Conservation (phyloP, 2,888 invertebrate genomes). For the Aporophyla nigra region DNA sequence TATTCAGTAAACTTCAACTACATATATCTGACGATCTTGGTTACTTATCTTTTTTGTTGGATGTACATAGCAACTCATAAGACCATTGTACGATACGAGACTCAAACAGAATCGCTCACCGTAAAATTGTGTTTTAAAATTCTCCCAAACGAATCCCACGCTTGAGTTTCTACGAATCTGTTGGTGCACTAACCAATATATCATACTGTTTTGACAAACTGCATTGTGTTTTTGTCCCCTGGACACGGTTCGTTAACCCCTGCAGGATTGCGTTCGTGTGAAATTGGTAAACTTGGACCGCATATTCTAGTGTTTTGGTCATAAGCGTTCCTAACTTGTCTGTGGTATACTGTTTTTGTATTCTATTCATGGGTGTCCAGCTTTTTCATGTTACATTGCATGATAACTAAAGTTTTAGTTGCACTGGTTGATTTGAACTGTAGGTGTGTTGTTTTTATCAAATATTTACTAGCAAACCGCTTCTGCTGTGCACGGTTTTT, state of each 20-base stretch:
- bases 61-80: conserved; percentile 2
- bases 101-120: conserved; percentile 74
- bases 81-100: conserved; percentile 39
- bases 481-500: too few relatives aligned
- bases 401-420: conserved; percentile 10
- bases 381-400: conserved; percentile 11
- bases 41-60: too few relatives aligned
- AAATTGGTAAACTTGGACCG: conserved; percentile 63
- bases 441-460: background rate
- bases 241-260: conserved; percentile 73
- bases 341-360: conserved; percentile 31
- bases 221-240: conserved; percentile 79
- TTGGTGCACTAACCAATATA: conserved; percentile 79
- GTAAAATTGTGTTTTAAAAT: conserved; percentile 83
- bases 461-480: background rate
- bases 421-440: background rate
- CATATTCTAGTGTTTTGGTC: conserved; percentile 48
- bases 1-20: too few relatives aligned
- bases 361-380: conserved; percentile 4
- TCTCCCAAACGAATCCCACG: conserved; percentile 78
- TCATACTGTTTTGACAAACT: conserved; percentile 84
- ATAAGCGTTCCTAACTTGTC: conserved; percentile 45
- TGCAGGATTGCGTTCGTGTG: conserved; percentile 54
- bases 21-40: too few relatives aligned
- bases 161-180: conserved; percentile 77